Evolutionary conservation across 2,797 vertebrate genomes (phyloP).

Genomic region (Pogonophryne albipinna): DNA sequence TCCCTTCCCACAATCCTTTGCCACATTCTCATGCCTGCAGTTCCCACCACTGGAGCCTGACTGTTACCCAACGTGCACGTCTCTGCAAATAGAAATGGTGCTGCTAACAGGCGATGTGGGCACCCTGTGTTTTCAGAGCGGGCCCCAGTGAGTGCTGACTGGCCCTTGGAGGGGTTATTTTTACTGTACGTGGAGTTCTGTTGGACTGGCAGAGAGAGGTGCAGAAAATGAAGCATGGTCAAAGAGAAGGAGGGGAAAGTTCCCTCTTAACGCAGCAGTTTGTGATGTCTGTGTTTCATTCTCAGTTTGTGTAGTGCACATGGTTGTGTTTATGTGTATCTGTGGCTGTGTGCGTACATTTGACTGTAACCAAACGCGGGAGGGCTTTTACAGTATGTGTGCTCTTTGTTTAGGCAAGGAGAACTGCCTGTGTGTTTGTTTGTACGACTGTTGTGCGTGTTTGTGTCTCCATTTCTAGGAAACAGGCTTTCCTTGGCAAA

Average conservation of each 20-base stretch:
- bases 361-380: constrained; percentile 60
- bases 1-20: constrained; percentile 72
- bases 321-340: constrained; percentile 28
- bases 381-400: constrained; percentile 56
- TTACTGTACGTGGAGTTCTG: constrained; percentile 74
- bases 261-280: constrained; percentile 77
- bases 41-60: constrained; percentile 72
- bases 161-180: constrained; percentile 77
- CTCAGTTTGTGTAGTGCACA: constrained; percentile 22
- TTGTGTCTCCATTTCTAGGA: constrained; percentile 73
- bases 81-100: constrained; percentile 79
- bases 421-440: constrained; percentile 59
- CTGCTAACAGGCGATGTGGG: constrained; percentile 82
- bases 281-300: constrained; percentile 51
- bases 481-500: constrained; percentile 74
- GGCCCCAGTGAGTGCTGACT: constrained; percentile 76
- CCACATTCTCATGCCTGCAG: constrained; percentile 53
- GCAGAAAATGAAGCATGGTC: constrained; percentile 74
- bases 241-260: constrained; percentile 74
- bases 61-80: constrained; percentile 70
- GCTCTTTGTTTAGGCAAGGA: constrained; percentile 59
- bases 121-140: constrained; percentile 80
- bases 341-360: constrained; percentile 34
- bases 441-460: constrained; percentile 59
- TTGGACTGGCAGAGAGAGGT: constrained; percentile 58